These are phyloP conservation scores for Hemithea aestivaria DNA, from an alignment of 2,888 invertebrate genomes.

Conservation along the genomic window DNA sequence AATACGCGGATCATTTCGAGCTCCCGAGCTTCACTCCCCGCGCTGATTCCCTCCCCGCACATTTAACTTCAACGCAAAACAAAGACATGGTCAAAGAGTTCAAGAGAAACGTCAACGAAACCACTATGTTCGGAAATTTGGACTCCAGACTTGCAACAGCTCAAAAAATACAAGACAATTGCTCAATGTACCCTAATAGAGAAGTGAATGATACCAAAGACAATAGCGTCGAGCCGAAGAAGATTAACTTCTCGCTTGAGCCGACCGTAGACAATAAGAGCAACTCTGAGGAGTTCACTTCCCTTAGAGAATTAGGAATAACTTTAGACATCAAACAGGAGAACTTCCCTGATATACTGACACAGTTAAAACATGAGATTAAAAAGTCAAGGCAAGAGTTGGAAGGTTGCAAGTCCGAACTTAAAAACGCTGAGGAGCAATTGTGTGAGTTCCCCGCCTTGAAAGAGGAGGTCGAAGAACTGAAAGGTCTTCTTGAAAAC, in stretches of 20 bases:
- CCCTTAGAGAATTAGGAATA: constrained; percentile 75
- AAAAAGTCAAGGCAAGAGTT: constrained; percentile 76
- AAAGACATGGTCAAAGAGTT: constrained; percentile 49
- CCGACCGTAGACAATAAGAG: constrained; percentile 54
- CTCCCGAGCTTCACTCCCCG: constrained; percentile 50
- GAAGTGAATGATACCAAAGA: constrained; percentile 60
- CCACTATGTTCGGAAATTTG: constrained; percentile 53
- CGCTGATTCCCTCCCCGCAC: constrained; percentile 63
- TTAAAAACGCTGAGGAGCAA: constrained; percentile 76
- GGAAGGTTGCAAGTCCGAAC: constrained; percentile 73
- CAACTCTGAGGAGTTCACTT: constrained; percentile 66
- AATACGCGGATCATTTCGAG: constrained; percentile 54
- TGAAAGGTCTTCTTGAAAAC: constrained; percentile 67
- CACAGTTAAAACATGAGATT: constrained; percentile 73
- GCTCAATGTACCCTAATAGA: constrained; percentile 72
- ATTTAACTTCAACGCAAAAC: constrained; percentile 64
- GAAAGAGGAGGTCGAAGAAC: constrained; percentile 70
- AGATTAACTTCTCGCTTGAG: constrained; percentile 67
- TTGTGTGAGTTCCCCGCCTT: constrained; percentile 72
- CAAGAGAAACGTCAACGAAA: constrained; percentile 70
- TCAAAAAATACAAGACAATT: constrained; percentile 64
- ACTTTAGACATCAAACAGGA: constrained; percentile 65
- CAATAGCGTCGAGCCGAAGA: constrained; percentile 64
- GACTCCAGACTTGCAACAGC: constrained; percentile 48
- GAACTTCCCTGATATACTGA: constrained; percentile 66